Evolutionary conservation across 2,113 vertebrate genomes (phyloP), one percentile per base, ranked within the genome.

Genomic region (Labeo catla): DNA sequence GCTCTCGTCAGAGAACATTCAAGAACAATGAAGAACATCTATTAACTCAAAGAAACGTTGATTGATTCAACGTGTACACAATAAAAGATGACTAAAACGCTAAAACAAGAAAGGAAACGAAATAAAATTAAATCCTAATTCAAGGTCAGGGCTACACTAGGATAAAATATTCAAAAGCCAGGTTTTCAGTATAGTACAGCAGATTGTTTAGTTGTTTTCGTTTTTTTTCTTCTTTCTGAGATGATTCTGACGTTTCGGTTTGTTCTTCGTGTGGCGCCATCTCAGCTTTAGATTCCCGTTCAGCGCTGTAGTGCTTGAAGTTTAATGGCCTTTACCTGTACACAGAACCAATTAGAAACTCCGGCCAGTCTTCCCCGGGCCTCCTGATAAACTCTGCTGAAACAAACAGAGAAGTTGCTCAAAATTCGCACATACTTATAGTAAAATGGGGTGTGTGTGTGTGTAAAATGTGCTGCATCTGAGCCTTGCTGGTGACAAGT

Each of bases 381-480:
- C 96, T 97, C 96, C 96, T 94, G 96, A 96, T 94, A 97, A 95
- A 96, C 95, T 96, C 96, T 97, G 95, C 89, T 86, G 91, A 52
- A 89, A 84, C 82, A 90, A 90, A 90, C 85, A 91, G 39, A 89
- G 52, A 81, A 77, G 81, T 5, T 34, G 36, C 76, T 86, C 76
- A 86, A 57, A 85, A 36, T 19, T 45, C 16, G 19, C 39, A 21
- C 68, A 21, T 72, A 45, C 16, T 43, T 43, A 1, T 6, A 19
- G 10, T 21, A 72, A 43, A 72, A 10, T 45, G 8, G 4, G 5
- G 16, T 21, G 39, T 36, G 13, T 43, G 68, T 36, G 65, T 45
- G 36, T 45, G 16, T 43, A 80, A 57, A 2, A 74, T 84, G 85
- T 76, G 6, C 81, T 89, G 82, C 76, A 84, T 87, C 77, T 87